Evolutionary conservation across 2,888 invertebrate species (phyloP).

Genomic region (Rhamphomyia laevipes): DNA sequence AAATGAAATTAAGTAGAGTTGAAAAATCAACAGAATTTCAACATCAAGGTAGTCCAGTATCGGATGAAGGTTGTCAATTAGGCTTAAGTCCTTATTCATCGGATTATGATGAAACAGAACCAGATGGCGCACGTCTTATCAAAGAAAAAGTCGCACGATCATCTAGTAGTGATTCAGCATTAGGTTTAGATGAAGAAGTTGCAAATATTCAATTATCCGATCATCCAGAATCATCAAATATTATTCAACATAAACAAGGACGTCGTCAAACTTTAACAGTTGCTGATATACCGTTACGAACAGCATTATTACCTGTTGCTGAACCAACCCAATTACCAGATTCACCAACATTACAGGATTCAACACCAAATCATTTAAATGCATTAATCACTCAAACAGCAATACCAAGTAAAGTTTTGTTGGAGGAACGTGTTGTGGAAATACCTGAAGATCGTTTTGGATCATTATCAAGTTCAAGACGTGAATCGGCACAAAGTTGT

Average conservation of each 20-base stretch:
- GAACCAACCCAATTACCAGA: constrained; percentile 34
- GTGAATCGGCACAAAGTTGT: constrained; percentile 38
- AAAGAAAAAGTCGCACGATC: constrained; percentile 33
- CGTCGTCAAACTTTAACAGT: constrained; percentile 36
- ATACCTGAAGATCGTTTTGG: constrained; percentile 39
- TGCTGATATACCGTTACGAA: constrained; percentile 33
- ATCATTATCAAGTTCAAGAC: constrained; percentile 31
- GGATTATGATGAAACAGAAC: constrained; percentile 20
- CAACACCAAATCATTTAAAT: constrained; percentile 5
- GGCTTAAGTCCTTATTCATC: constrained; percentile 33
- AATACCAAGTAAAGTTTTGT: constrained; percentile 40
- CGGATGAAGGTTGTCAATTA: constrained; percentile 34
- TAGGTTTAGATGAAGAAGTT: constrained; percentile 32
- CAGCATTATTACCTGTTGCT: constrained; percentile 33
- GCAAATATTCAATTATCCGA: constrained; percentile 5
- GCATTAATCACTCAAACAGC: constrained; percentile 16
- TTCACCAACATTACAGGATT: constrained; percentile 20
- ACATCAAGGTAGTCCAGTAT: constrained; percentile 20
- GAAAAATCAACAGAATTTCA: neutral
- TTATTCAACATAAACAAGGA: constrained; percentile 15
- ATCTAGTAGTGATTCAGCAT: constrained; percentile 35
- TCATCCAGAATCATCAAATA: constrained; percentile 7
- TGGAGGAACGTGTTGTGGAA: constrained; percentile 45
- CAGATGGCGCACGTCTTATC: constrained; percentile 15
- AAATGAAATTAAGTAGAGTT: constrained; percentile 13